These are phyloP conservation scores for Dione vanillae DNA, from an alignment of 2,888 invertebrate species.

Conservation along the genomic window DNA sequence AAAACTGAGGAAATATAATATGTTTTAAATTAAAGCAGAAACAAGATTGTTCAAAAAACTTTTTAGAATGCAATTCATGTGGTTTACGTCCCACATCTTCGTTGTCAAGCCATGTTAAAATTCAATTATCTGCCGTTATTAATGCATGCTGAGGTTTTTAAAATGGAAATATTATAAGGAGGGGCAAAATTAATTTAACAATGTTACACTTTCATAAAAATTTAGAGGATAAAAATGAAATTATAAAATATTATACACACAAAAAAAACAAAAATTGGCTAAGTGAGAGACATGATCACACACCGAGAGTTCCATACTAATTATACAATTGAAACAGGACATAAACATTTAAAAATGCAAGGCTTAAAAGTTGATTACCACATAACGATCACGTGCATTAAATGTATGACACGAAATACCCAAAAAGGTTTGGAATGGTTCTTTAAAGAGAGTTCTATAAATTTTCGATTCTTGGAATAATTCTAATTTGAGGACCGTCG, in stretches of 20 bases:
- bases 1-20: background rate
- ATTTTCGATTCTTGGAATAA: no score
- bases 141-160: conserved; percentile 25
- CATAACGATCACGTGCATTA: no score
- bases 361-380: no score
- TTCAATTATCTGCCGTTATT: conserved; percentile 27
- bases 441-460: no score
- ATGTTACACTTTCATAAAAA: background rate
- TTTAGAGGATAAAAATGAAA: background rate
- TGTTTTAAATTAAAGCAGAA: conserved; percentile 6
- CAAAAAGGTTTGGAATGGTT: no score
- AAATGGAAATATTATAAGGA: conserved; percentile 16
- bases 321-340: no score
- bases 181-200: conserved; percentile 6
- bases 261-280: no score
- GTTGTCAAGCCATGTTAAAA: conserved; percentile 22
- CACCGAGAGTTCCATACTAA: no score
- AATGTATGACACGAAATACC: no score
- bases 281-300: background rate
- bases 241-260: background rate
- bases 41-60: background rate
- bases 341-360: no score
- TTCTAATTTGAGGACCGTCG: no score
- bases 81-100: conserved; percentile 4
- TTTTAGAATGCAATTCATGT: conserved; percentile 28